A percentile compares a stretch with the other conserved stretches of the same genome.
These are phyloP conservation scores for Enhydra lutris DNA, from an alignment of 2,113 vertebrate species.

Conservation along the genomic window DNA sequence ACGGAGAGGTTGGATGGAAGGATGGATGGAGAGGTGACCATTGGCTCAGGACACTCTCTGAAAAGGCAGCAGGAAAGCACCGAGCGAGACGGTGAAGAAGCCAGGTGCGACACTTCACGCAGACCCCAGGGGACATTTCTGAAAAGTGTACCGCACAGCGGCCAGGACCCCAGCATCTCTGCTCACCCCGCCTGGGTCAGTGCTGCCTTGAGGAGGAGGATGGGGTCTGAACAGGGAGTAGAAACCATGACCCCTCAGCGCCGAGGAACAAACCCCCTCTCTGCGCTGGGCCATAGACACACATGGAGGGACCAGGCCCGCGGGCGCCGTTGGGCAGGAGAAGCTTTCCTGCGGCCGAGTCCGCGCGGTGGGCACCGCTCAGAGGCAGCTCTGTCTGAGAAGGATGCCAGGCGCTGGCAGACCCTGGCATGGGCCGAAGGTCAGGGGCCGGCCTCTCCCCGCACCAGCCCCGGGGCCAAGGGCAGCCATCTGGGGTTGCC, in stretches of 20 bases:
- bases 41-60: not conserved
- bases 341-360: accelerated
- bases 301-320: accelerated
- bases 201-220: not conserved
- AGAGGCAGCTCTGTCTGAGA: not conserved
- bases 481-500: not conserved
- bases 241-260: not conserved
- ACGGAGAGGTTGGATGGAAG: accelerated
- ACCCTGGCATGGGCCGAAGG: not conserved
- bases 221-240: not conserved
- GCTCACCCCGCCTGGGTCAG: accelerated
- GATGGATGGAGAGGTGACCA: accelerated
- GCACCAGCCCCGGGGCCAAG: not conserved
- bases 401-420: not conserved
- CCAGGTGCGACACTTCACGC: accelerated
- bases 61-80: not conserved
- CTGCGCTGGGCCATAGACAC: no score
- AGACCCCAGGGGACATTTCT: not conserved
- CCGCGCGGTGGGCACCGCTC: accelerated
- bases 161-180: not conserved
- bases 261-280: no score
- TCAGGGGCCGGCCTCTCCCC: not conserved
- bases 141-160: not conserved
- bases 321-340: not conserved
- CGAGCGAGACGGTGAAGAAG: no score